A percentile compares a stretch with the other conserved stretches of the same genome.
Evolutionary conservation across 2,113 vertebrate genomes (phyloP).

Genomic region (Calcarius ornatus): DNA sequence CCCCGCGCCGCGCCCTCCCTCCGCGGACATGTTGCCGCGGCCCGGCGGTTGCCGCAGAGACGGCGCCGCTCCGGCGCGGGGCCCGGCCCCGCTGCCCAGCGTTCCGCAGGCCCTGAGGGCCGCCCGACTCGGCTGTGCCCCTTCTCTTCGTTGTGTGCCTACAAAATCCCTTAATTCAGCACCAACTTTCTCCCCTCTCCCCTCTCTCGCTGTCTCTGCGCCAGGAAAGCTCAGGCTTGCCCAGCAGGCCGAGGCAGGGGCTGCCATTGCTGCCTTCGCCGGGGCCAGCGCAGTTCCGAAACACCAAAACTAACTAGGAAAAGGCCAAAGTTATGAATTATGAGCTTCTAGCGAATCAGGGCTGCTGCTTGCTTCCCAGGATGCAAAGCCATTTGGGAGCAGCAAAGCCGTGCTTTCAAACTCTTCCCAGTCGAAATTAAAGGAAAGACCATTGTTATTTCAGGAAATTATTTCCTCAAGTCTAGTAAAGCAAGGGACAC

Average conservation of each 20-base stretch:
- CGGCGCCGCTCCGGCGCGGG: not conserved
- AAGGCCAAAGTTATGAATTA: not conserved
- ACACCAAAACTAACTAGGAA: rapidly evolving
- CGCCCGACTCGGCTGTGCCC: rapidly evolving
- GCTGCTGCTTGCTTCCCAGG: not conserved
- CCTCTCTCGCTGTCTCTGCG: no score
- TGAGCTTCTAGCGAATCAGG: not conserved
- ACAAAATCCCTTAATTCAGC: not conserved
- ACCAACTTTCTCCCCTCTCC: rapidly evolving
- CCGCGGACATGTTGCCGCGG: constrained; percentile 38
- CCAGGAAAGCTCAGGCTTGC: not conserved
- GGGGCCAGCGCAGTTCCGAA: rapidly evolving
- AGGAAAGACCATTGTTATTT: not conserved
- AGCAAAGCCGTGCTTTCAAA: rapidly evolving
- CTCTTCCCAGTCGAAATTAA: not conserved
- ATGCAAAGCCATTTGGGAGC: not conserved
- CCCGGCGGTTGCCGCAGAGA: constrained; percentile 31
- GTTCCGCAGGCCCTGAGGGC: not conserved
- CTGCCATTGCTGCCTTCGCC: not conserved
- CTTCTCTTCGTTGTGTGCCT: not conserved
- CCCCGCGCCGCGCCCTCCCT: rapidly evolving
- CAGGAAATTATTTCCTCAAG: not conserved
- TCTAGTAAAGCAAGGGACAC: not conserved
- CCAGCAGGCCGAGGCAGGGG: not conserved
- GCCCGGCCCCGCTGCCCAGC: rapidly evolving